Conservation (phyloP, 2,888 invertebrate genomes). For the Apodemia duryi region DNA sequence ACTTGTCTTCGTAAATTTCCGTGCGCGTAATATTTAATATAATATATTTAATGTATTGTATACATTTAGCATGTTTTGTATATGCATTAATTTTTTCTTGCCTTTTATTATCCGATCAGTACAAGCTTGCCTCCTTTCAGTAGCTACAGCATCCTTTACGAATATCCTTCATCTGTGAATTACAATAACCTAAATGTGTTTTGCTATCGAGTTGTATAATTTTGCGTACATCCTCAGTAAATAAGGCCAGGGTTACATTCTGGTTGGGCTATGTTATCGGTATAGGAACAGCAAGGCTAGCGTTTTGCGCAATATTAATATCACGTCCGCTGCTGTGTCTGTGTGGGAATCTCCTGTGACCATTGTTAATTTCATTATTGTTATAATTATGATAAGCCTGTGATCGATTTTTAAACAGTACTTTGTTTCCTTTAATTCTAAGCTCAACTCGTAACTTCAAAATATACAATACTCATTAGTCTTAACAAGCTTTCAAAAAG, state of each 20-base stretch:
- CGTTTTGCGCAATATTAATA: slow-evolving; percentile 68
- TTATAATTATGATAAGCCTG: neutral
- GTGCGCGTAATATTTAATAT: too few species aligned
- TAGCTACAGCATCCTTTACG: neutral
- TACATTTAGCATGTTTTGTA: too few species aligned
- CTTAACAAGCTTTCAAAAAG: too few species aligned
- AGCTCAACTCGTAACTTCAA: too few species aligned
- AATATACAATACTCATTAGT: too few species aligned
- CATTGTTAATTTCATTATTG: slow-evolving; percentile 3
- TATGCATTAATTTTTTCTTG: too few species aligned
- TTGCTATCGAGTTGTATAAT: slow-evolving; percentile 23
- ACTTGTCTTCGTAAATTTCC: too few species aligned
- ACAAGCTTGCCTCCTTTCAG: neutral
- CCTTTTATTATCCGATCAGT: too few species aligned
- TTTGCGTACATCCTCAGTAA: slow-evolving; percentile 52
- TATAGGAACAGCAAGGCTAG: slow-evolving; percentile 70
- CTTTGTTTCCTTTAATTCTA: neutral
- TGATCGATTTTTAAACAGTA: neutral
- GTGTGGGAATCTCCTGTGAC: slow-evolving; percentile 4
- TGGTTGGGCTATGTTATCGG: slow-evolving; percentile 55
- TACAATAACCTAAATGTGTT: slow-evolving; percentile 12
- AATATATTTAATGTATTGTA: too few species aligned
- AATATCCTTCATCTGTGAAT: slow-evolving; percentile 1
- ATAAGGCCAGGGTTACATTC: slow-evolving; percentile 73
- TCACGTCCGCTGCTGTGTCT: slow-evolving; percentile 55